Conservation (phyloP, 2,113 vertebrate genomes). For the Halichoeres trimaculatus region DNA sequence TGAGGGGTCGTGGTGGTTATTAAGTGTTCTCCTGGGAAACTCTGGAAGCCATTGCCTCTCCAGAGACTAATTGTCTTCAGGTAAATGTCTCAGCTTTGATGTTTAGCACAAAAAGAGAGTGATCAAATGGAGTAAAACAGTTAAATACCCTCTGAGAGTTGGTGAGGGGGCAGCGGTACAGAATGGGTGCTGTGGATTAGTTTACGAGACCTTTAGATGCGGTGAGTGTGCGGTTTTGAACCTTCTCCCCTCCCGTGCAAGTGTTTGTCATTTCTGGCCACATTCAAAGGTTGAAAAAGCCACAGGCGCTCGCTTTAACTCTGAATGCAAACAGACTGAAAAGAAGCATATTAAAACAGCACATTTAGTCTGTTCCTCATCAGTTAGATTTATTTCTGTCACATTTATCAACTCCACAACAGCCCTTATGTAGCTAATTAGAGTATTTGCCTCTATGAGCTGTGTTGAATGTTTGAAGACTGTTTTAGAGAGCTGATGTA, state of each 20-base stretch:
- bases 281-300: constrained; percentile 41
- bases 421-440: not conserved
- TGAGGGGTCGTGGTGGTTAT: constrained; percentile 12
- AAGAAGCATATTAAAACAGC: constrained; percentile 11
- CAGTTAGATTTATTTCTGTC: not conserved
- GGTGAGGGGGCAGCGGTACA: constrained; percentile 48
- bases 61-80: constrained; percentile 43
- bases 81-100: constrained; percentile 54
- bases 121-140: constrained; percentile 41
- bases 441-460: not conserved
- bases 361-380: not conserved
- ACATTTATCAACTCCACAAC: not conserved
- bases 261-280: constrained; percentile 61
- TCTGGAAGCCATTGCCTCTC: constrained; percentile 30
- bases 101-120: constrained; percentile 34
- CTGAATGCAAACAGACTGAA: constrained; percentile 14
- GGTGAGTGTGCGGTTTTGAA: constrained; percentile 43
- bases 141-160: constrained; percentile 20
- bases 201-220: constrained; percentile 61
- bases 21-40: constrained; percentile 15
- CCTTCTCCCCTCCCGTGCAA: constrained; percentile 32
- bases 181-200: constrained; percentile 44
- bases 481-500: too few relatives aligned
- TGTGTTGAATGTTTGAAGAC: too few relatives aligned
- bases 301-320: constrained; percentile 42